phyloP scores from a whole-genome alignment of 2,113 vertebrate genomes.

The Cheilinus undulatus region DNA sequence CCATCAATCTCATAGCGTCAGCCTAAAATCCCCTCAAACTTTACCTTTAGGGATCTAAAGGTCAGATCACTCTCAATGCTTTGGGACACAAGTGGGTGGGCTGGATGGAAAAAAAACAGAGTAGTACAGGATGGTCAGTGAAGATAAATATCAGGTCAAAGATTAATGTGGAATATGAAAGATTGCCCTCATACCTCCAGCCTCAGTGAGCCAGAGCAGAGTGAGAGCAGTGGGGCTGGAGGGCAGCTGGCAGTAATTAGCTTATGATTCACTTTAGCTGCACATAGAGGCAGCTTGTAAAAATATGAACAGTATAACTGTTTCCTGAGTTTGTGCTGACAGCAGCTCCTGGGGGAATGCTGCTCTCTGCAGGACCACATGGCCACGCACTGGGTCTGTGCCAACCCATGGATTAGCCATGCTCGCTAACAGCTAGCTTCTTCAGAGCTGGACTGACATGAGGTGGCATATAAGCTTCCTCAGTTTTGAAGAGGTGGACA shows the following conservation, averaged over 20 bases:
- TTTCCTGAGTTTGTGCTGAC: conserved; percentile 94
- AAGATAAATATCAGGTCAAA: conserved; percentile 77
- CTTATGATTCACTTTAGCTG: conserved; percentile 90
- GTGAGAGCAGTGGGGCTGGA: conserved; percentile 21
- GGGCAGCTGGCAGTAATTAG: conserved; percentile 92
- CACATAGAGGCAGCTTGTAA: conserved; percentile 87
- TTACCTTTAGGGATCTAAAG: conserved; percentile 39
- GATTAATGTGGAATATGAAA: conserved; percentile 83
- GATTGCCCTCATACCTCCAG: conserved; percentile 88
- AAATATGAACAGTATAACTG: conserved; percentile 91
- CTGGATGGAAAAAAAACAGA: conserved; percentile 36
- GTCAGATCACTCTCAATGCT: conserved; percentile 42
- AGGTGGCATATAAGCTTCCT: conserved; percentile 52
- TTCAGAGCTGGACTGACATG: conserved; percentile 41
- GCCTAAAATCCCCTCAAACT: conserved; percentile 36
- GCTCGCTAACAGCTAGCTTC: conserved; percentile 68
- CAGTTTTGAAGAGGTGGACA: background rate
- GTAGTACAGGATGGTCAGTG: conserved; percentile 50
- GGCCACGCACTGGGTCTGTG: conserved; percentile 79
- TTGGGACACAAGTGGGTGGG: conserved; percentile 47
- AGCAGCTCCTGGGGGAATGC: conserved; percentile 85
- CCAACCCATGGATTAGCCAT: conserved; percentile 85
- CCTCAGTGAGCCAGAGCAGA: conserved; percentile 55
- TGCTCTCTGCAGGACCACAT: conserved; percentile 89
- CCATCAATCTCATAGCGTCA: conserved; percentile 40